Conservation (phyloP, 2,797 vertebrate species). For the Ambastaia sidthimunki region DNA sequence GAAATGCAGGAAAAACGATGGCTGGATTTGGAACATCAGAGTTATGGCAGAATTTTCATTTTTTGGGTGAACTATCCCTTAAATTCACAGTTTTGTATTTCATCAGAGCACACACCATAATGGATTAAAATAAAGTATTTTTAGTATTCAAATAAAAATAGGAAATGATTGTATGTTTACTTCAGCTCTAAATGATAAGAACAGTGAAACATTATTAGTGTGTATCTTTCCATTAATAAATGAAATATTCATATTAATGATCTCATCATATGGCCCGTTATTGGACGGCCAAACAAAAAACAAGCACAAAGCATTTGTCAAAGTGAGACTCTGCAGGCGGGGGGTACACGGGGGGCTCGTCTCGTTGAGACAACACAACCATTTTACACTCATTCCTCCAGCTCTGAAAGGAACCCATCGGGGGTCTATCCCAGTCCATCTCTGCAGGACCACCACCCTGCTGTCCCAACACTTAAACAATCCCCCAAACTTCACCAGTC, state of each 20-base stretch:
- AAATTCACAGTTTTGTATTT: too few species aligned
- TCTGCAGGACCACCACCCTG: conserved; percentile 53
- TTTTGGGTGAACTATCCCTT: too few species aligned
- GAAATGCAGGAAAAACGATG: too few species aligned
- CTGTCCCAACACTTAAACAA: conserved; percentile 53
- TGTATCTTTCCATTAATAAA: background rate
- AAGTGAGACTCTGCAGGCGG: conserved; percentile 39
- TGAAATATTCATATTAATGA: conserved; percentile 3
- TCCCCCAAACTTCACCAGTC: conserved; percentile 35
- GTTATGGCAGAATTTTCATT: too few species aligned
- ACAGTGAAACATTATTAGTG: background rate
- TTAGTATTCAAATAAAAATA: too few species aligned
- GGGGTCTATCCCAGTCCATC: conserved; percentile 66
- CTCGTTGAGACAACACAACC: conserved; percentile 57
- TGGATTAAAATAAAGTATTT: too few species aligned
- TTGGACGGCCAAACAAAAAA: conserved; percentile 22
- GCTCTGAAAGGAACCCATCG: conserved; percentile 69
- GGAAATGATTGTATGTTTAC: too few species aligned
- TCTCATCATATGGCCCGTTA: conserved; percentile 16
- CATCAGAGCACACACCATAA: too few species aligned
- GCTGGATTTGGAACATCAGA: too few species aligned
- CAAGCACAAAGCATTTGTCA: conserved; percentile 63
- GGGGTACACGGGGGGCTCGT: conserved; percentile 52
- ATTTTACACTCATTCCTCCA: conserved; percentile 72
- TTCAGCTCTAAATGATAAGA: background rate